Percentiles rank a stretch among this genome's conserved stretches.
Conservation (phyloP, 2,113 vertebrate genomes). For the Petaurus breviceps region DNA sequence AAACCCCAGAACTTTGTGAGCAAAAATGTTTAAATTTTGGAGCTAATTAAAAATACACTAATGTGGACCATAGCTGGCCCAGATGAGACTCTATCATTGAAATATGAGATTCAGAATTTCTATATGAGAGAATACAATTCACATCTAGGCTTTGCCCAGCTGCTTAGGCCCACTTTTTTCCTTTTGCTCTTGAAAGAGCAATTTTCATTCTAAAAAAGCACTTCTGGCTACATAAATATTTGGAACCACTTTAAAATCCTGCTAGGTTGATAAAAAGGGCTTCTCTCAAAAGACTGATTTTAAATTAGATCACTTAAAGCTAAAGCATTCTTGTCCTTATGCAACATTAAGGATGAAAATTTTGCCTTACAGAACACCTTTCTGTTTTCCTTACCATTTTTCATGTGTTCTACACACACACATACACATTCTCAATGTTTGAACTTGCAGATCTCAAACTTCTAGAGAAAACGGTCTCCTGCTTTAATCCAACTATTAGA, state of each 20-base stretch:
- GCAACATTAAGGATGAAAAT: neutral
- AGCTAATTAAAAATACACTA: neutral
- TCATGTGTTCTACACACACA: neutral
- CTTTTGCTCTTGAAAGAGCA: neutral
- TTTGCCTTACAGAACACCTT: neutral
- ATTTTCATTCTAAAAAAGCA: neutral
- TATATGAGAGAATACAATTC: neutral
- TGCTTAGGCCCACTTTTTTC: neutral
- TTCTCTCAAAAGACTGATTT: neutral
- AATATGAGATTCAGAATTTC: neutral
- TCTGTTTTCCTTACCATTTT: slow-evolving; percentile 28
- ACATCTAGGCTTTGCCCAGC: neutral
- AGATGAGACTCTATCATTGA: neutral
- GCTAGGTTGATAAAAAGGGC: neutral
- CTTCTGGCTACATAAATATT: neutral
- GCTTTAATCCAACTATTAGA: neutral
- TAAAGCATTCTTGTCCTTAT: neutral
- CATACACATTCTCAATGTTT: neutral
- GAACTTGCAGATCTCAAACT: neutral
- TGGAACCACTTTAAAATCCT: neutral
- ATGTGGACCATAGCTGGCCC: neutral
- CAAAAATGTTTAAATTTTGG: neutral
- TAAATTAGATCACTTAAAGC: neutral
- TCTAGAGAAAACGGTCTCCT: neutral
- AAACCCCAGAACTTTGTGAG: neutral